Percentiles rank a stretch among this genome's conserved stretches.
Conservation (phyloP, 2,797 vertebrate genomes). For the Alcedo quadribrachys region DNA sequence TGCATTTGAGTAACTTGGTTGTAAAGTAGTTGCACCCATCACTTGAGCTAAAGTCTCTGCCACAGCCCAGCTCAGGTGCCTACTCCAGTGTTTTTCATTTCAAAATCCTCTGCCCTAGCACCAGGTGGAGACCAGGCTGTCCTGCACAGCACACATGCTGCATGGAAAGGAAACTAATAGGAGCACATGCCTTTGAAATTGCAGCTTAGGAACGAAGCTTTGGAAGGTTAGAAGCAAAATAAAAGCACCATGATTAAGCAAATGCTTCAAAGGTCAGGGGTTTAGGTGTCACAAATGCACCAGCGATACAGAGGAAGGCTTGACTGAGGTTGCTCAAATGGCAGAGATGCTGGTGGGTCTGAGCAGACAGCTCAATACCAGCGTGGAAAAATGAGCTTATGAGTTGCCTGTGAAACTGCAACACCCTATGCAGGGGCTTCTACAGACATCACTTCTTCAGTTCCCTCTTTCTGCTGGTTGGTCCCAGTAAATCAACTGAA, state of each 20-base stretch:
- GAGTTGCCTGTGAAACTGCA: neutral
- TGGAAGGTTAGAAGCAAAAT: slow-evolving; percentile 46
- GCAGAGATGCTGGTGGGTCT: neutral
- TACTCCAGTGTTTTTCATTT: neutral
- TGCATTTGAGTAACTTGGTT: neutral
- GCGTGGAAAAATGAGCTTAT: neutral
- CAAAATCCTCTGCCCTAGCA: neutral
- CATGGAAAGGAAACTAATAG: neutral
- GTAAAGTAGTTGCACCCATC: accelerated
- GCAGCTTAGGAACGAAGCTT: slow-evolving; percentile 16
- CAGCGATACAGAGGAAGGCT: neutral
- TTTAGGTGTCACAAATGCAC: neutral
- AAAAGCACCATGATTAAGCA: slow-evolving; percentile 37
- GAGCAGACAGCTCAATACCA: neutral
- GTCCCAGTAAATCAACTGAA: neutral
- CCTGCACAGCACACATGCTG: slow-evolving; percentile 12
- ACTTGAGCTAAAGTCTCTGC: neutral
- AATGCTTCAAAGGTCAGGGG: neutral
- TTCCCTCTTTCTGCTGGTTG: neutral
- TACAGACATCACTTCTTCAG: neutral
- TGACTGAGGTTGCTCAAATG: neutral
- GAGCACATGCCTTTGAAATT: slow-evolving; percentile 26
- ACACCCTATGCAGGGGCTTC: neutral
- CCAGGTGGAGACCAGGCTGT: neutral
- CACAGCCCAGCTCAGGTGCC: neutral